Base-by-base conservation (phyloP, 2,113 vertebrate species). In the Clupea harengus region DNA sequence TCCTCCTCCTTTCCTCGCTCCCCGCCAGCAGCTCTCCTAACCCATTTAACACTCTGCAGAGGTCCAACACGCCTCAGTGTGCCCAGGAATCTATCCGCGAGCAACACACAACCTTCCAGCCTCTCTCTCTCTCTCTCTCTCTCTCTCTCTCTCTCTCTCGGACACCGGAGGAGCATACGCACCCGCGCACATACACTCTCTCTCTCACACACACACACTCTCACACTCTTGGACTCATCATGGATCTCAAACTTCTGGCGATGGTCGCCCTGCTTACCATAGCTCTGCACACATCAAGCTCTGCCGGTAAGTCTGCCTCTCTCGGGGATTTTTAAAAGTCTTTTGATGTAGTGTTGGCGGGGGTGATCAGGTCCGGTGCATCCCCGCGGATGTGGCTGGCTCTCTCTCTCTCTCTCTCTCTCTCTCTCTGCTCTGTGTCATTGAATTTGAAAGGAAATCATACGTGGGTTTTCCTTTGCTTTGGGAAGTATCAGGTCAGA, bases 241-340 rank as follows among this genome's bases (percentile, higher is more conserved):
- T 99, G 97, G 96, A 97, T 89, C 89, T 95, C 93, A 97, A 97
- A 91, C 93, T 96, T 82, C 89, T 97, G 89, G 92, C 94, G 1
- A 91, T 97, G 90, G 86, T 96, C 91, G 89, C 94, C 89, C 92
- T 97, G 82, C 90, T 96, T 92, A 92, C 96, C 87, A 91, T 95
- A 22, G 85, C 94, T 85, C 87, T 96, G 86, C 94, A 94, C 84
- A 90, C 89, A 75, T 92, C 93, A 0, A 49, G 86, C 78, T 93
- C 95, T 86, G 93, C 95, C 20, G 96, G 96, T 97, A 91, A 95
- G 95, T 94, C 92, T 44, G n/a, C 54, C 44, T 80, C 44, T 17
- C 25, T 8, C 45, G 44, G 47, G 1, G 11, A 15, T 64, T 44
- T 49, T 85, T 47, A 50, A 49, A 49, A 78, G 9, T 10, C 72